Evolutionary conservation across 1,140 invertebrate species (phyloP).

Genomic region (Drosophila teissieri): DNA sequence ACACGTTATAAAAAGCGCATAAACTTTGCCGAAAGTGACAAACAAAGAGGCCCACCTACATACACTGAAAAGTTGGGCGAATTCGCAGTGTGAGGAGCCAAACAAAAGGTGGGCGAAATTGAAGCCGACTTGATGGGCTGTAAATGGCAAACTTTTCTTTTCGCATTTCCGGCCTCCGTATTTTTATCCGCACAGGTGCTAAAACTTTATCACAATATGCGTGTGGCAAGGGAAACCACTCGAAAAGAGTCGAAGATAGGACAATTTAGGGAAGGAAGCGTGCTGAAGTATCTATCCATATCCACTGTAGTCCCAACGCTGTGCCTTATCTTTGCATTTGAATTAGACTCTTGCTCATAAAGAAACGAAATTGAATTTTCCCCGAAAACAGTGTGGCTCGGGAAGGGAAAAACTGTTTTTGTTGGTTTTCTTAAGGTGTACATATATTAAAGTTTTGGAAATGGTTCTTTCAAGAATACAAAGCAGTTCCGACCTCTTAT

Average conservation of each 20-base stretch:
- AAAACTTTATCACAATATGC: slow-evolving; percentile 60
- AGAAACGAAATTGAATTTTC: slow-evolving; percentile 75
- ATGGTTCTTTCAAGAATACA: slow-evolving; percentile 3
- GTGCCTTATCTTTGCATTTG: slow-evolving; percentile 78
- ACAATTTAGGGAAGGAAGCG: slow-evolving; percentile 11
- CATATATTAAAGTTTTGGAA: slow-evolving; percentile 17
- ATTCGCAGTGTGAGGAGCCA: slow-evolving; percentile 3
- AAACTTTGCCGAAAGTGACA: slow-evolving; percentile 68
- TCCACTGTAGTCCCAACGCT: slow-evolving; percentile 55
- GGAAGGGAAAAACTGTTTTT: slow-evolving; percentile 11
- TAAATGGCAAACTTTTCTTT: slow-evolving; percentile 75
- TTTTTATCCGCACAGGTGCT: slow-evolving; percentile 41
- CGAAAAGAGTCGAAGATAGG: slow-evolving; percentile 5
- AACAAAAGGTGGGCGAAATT: slow-evolving; percentile 62
- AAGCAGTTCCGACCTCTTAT: not conserved
- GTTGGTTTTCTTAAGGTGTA: slow-evolving; percentile 4
- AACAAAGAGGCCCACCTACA: slow-evolving; percentile 44
- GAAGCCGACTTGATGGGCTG: slow-evolving; percentile 70
- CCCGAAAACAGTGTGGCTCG: slow-evolving; percentile 37
- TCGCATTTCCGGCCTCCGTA: slow-evolving; percentile 33
- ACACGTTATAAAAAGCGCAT: slow-evolving; percentile 75
- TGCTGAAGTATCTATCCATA: slow-evolving; percentile 65
- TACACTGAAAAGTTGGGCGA: not conserved
- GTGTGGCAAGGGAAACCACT: slow-evolving; percentile 21
- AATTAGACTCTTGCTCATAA: slow-evolving; percentile 69